Conservation (phyloP, 2,888 invertebrate species). For the Ophraella communa region DNA sequence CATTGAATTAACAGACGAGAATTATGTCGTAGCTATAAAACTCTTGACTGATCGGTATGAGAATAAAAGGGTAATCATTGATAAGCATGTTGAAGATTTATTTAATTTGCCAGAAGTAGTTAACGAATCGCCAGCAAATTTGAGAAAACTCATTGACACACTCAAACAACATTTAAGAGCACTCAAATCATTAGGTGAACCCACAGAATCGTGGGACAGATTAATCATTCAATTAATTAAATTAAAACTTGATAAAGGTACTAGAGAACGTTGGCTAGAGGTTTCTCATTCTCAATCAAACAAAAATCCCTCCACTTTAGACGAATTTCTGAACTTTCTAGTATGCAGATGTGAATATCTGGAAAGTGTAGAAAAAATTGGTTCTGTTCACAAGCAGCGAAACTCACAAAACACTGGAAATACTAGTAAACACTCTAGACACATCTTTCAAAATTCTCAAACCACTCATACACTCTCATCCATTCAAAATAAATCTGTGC, state of each 20-base stretch:
- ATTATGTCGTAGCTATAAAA: no score
- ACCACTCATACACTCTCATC: neutral
- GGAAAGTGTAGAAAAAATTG: slow-evolving; percentile 3
- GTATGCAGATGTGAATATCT: neutral
- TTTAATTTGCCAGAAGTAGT: no score
- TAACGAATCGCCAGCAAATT: no score
- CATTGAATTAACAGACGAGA: no score
- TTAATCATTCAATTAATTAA: neutral
- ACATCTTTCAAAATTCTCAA: slow-evolving; percentile 3
- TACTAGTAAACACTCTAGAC: neutral
- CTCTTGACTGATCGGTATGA: no score
- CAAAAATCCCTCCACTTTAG: neutral
- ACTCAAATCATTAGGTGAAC: neutral
- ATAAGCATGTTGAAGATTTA: no score
- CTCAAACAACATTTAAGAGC: neutral
- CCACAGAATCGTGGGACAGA: slow-evolving; percentile 4
- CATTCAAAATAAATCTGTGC: neutral
- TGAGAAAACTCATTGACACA: neutral
- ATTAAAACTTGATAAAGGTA: neutral
- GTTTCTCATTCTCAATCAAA: neutral
- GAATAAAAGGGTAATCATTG: no score
- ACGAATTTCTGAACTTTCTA: neutral
- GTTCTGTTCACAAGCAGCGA: neutral
- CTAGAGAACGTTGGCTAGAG: neutral
- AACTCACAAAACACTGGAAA: neutral